These are phyloP conservation scores for Bombus breviceps DNA, from an alignment of 1,140 invertebrate genomes.

Conservation along the genomic window DNA sequence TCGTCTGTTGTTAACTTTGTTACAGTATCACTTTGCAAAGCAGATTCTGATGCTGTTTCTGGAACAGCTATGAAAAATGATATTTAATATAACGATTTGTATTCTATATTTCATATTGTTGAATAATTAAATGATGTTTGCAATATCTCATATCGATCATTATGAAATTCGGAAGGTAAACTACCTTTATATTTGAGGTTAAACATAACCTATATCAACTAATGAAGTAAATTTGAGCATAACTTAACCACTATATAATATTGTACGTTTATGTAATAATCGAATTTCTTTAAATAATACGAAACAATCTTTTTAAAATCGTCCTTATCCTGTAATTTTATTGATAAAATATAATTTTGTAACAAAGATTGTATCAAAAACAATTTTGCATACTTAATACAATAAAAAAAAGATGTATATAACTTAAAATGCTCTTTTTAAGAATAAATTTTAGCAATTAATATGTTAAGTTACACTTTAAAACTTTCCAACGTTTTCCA, in stretches of 20 bases:
- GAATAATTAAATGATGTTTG: background rate
- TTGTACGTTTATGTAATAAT: background rate
- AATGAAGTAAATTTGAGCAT: background rate
- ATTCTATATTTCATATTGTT: background rate
- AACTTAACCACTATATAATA: background rate
- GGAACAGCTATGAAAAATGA: conserved; percentile 64
- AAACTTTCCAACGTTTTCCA: background rate
- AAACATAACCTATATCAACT: conserved; percentile 42
- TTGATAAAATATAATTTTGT: background rate
- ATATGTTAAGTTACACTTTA: background rate
- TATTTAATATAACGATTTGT: conserved; percentile 9
- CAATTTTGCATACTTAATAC: background rate
- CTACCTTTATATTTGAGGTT: conserved; percentile 52
- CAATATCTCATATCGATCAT: background rate
- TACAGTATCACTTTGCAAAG: conserved; percentile 68
- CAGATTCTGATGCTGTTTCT: conserved; percentile 71
- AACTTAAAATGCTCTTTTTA: background rate
- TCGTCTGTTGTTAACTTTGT: conserved; percentile 74
- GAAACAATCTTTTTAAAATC: background rate
- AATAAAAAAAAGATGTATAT: background rate
- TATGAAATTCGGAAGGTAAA: background rate
- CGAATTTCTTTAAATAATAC: background rate
- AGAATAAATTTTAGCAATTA: background rate
- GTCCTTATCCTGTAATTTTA: background rate
- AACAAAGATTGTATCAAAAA: background rate